Evolutionary conservation across 2,113 vertebrate genomes (phyloP).

Genomic region (Petromus typicus): DNA sequence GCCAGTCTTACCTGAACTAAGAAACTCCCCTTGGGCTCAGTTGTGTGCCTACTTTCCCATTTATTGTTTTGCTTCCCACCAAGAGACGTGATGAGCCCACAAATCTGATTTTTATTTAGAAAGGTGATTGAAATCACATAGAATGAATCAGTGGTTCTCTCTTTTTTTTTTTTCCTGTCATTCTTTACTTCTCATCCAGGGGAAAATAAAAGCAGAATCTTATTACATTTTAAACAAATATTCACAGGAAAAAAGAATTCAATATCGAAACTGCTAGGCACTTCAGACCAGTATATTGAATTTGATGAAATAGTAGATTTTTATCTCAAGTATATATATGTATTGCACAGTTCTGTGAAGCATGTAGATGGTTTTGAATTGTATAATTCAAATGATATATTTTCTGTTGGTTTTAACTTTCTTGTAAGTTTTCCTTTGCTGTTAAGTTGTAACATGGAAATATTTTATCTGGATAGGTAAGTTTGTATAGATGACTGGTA

Average conservation of each 20-base stretch:
- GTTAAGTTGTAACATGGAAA: conserved; percentile 43
- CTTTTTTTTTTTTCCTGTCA: conserved; percentile 25
- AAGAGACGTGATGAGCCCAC: conserved; percentile 78
- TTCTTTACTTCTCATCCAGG: conserved; percentile 58
- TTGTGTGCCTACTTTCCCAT: conserved; percentile 64
- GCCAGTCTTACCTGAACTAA: conserved; percentile 77
- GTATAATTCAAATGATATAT: conserved; percentile 52
- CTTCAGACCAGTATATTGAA: conserved; percentile 80
- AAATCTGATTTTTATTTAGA: conserved; percentile 74
- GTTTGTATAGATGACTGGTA: conserved; percentile 24
- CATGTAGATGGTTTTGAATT: conserved; percentile 72
- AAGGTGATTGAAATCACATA: background rate
- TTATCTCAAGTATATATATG: conserved; percentile 75
- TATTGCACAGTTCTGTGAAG: conserved; percentile 73
- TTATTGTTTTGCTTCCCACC: conserved; percentile 78
- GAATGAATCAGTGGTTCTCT: background rate
- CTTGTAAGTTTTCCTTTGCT: conserved; percentile 38
- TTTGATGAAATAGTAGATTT: conserved; percentile 79
- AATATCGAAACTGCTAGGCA: conserved; percentile 79
- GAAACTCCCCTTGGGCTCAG: conserved; percentile 62
- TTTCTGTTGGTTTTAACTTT: conserved; percentile 58
- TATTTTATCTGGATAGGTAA: conserved; percentile 63
- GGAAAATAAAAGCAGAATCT: conserved; percentile 80
- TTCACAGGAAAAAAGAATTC: conserved; percentile 81
- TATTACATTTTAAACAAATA: conserved; percentile 84